Base-by-base conservation (phyloP, 2,888 invertebrate genomes). In the Archaeoteleia sp. region DNA sequence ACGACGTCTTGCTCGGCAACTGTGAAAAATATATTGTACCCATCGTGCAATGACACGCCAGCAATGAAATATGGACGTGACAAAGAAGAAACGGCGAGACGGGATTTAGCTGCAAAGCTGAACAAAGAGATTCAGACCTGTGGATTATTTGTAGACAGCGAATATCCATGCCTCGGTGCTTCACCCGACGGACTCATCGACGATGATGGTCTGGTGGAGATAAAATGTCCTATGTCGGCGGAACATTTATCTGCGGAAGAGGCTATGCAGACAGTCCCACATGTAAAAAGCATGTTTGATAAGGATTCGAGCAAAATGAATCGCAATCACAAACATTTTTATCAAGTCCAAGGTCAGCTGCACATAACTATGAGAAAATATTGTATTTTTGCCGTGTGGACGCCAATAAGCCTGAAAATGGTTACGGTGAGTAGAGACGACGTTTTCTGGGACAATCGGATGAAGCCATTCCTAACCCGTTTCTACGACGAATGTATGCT, bases 191-290 rank as follows among this genome's bases (percentile, higher is more conserved):
- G n/a, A n/a, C n/a, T n/a, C n/a, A n/a, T n/a, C n/a, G n/a, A n/a
- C n/a, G n/a, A n/a, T n/a, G n/a, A n/a, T n/a, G n/a, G n/a, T n/a
- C n/a, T n/a, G n/a, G n/a, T n/a, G n/a, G n/a, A n/a, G n/a, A n/a
- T n/a, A n/a, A n/a, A n/a, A n/a, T n/a, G n/a, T n/a, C n/a, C n/a
- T n/a, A n/a, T n/a, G n/a, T n/a, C n/a, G n/a, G n/a, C n/a, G n/a
- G n/a, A n/a, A n/a, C n/a, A n/a, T n/a, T n/a, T 96, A 96, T 1
- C 96, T 12, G 43, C 53, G 8, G 37, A 46, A 23, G 61, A 67
- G 15, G 48, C 55, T n/a, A 10, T 63, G 8, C 12, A 1, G n/a
- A 15, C 12, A 3, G 20, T 45, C 2, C 25, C 39, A 2, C 1
- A 37, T 8, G 14, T 37, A 10, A 32, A 20, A 17, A 49, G 17